Conservation (phyloP, 2,113 vertebrate species). For the Myodes glareolus region DNA sequence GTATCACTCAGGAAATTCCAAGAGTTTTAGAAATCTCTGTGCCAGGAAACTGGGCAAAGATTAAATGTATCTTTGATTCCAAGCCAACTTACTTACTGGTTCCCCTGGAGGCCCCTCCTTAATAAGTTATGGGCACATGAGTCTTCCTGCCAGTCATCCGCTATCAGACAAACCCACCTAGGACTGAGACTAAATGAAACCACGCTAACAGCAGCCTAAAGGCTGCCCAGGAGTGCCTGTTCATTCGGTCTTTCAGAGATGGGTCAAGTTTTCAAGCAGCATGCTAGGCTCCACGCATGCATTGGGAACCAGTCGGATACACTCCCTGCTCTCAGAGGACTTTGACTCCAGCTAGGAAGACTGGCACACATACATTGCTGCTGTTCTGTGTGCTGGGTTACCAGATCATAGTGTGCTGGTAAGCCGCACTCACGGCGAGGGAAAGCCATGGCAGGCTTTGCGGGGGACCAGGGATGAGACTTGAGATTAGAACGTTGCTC, state of each 20-base stretch:
- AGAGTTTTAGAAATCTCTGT: slow-evolving; percentile 14
- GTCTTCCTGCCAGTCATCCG: background rate
- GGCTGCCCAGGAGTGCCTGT: too few relatives aligned
- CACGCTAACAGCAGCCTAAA: background rate
- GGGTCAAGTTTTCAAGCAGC: background rate
- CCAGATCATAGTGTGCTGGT: background rate
- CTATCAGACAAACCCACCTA: background rate
- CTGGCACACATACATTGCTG: too few relatives aligned
- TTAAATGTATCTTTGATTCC: background rate
- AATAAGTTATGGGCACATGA: background rate
- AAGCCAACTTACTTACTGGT: background rate
- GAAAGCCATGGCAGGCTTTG: background rate
- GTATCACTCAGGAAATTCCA: background rate
- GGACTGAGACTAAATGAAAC: background rate
- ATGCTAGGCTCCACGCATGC: too few relatives aligned
- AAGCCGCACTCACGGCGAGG: background rate
- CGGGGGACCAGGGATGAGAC: fast-evolving
- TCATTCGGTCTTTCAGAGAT: background rate
- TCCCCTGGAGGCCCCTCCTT: background rate
- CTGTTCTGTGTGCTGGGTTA: background rate
- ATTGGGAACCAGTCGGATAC: background rate
- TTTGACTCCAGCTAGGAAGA: background rate
- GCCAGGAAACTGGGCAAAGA: slow-evolving; percentile 23
- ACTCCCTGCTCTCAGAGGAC: background rate
- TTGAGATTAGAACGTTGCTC: background rate